A percentile compares a stretch with the other conserved stretches of the same genome.
These are phyloP conservation scores for Melinopterus prodromus DNA, from an alignment of 2,888 invertebrate species.

Conservation along the genomic window DNA sequence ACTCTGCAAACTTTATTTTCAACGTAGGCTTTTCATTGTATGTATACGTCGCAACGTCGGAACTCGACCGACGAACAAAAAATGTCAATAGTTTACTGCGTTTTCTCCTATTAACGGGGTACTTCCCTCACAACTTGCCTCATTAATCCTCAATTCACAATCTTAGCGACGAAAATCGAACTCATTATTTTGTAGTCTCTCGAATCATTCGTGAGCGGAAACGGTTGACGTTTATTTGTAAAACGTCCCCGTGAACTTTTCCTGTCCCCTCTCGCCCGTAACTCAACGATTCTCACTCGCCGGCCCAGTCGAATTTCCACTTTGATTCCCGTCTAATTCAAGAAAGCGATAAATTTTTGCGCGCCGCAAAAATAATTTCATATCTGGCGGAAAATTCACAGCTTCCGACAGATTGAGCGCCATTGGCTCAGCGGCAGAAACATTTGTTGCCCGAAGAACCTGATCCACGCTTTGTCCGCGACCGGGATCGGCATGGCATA, in stretches of 20 bases:
- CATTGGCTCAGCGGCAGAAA: neutral
- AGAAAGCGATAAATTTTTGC: neutral
- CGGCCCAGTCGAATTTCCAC: neutral
- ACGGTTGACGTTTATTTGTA: neutral
- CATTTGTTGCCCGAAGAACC: neutral
- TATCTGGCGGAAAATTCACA: neutral
- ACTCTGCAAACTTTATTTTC: too few species aligned
- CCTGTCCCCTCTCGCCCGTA: neutral
- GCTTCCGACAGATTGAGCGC: neutral
- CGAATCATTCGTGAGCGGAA: too few species aligned
- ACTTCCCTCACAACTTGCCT: too few species aligned
- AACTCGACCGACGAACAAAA: too few species aligned
- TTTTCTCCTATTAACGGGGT: too few species aligned
- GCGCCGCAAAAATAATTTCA: neutral
- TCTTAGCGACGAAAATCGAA: neutral
- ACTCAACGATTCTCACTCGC: neutral
- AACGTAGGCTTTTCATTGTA: too few species aligned
- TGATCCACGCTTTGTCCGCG: neutral
- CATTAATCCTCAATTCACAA: too few species aligned
- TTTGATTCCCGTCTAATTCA: conserved; percentile 4
- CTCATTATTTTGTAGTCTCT: neutral
- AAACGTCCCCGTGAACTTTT: neutral
- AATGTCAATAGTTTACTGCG: too few species aligned
- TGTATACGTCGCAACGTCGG: too few species aligned
- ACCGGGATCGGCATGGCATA: neutral